A percentile compares a stretch with the other conserved stretches of the same genome.
Conservation (phyloP, 2,888 invertebrate genomes). For the Drosophila formosana region DNA sequence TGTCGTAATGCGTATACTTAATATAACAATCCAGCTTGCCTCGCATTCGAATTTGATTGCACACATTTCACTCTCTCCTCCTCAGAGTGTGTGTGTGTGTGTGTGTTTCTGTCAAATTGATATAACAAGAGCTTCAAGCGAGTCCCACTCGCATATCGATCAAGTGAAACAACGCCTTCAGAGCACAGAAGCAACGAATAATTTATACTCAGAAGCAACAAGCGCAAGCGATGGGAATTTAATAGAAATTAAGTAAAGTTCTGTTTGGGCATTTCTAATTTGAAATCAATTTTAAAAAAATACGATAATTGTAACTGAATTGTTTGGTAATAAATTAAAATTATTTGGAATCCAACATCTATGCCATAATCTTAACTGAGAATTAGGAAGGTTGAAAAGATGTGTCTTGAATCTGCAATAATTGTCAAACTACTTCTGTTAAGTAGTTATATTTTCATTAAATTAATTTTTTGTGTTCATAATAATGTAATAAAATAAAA, state of each 20-base stretch:
- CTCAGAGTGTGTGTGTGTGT: background rate
- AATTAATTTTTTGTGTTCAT: no score
- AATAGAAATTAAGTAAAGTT: background rate
- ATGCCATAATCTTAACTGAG: no score
- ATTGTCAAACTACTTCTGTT: no score
- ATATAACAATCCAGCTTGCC: constrained; percentile 21
- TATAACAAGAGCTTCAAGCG: constrained; percentile 18
- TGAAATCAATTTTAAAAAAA: no score
- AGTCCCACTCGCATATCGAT: constrained; percentile 10
- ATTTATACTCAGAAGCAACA: no score
- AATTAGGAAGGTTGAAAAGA: no score
- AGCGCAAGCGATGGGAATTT: background rate
- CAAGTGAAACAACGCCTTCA: background rate
- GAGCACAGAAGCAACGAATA: background rate
- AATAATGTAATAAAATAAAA: no score
- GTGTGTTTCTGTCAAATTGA: constrained; percentile 14
- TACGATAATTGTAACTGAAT: no score
- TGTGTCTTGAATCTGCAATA: no score
- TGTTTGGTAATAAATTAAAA: no score
- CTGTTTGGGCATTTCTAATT: background rate
- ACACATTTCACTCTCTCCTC: background rate
- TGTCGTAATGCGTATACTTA: constrained; percentile 23
- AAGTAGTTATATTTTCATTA: no score
- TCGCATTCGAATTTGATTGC: constrained; percentile 20
- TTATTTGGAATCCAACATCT: no score